Evolutionary conservation across 1,140 invertebrate species (phyloP).

Genomic region (Leucophenga varia): DNA sequence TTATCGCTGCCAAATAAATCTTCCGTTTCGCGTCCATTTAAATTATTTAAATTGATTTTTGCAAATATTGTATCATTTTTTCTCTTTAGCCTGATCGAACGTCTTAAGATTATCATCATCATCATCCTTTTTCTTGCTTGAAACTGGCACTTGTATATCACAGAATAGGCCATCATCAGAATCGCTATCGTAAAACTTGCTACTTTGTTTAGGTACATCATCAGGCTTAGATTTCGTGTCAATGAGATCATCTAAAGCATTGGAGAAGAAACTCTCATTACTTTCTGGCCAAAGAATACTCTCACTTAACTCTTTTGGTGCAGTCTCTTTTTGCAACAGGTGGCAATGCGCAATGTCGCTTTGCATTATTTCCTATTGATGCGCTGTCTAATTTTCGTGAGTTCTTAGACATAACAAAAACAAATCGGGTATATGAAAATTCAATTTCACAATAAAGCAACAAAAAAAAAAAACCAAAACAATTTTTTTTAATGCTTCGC

Average conservation of each 20-base stretch:
- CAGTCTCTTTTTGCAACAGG: not conserved
- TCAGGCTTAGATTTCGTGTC: conserved; percentile 4
- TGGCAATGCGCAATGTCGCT: conserved; percentile 8
- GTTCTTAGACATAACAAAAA: not conserved
- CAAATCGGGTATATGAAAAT: too few species aligned
- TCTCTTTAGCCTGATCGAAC: too few species aligned
- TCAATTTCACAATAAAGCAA: conserved; percentile 5
- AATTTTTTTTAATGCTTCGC: conserved; percentile 11
- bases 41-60: conserved; percentile 34
- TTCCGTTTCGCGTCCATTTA: conserved; percentile 21
- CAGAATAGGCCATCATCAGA: conserved; percentile 37
- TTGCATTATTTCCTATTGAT: conserved; percentile 7
- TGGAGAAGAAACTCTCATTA: conserved; percentile 40
- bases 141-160: conserved; percentile 20
- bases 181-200: conserved; percentile 12
- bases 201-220: conserved; percentile 7
- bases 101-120: conserved; percentile 12
- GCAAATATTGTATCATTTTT: conserved; percentile 21
- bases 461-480: too few species aligned
- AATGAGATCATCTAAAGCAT: conserved; percentile 30
- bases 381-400: too few species aligned
- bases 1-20: conserved; percentile 25
- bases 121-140: not conserved
- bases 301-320: conserved; percentile 11
- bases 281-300: conserved; percentile 38